phyloP scores from a whole-genome alignment of 2,113 vertebrate species.

The Phyllopteryx taeniolatus region DNA sequence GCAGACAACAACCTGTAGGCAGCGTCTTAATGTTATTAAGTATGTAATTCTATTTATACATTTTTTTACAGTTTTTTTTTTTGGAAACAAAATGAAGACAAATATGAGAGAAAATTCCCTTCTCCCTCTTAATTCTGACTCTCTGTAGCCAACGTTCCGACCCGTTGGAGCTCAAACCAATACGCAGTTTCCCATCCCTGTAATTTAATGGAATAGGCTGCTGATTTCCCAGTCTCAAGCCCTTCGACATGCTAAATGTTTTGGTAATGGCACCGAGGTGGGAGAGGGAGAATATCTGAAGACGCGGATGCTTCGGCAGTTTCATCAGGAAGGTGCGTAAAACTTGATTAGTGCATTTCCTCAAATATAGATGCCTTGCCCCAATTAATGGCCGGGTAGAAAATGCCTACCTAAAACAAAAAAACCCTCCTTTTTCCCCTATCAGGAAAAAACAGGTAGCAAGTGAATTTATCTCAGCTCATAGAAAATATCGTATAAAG shows the following conservation, averaged over 20 bases:
- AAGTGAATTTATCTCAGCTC: too few species aligned
- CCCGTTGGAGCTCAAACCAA: slow-evolving; percentile 3
- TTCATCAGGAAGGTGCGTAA: not conserved
- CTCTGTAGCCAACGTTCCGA: not conserved
- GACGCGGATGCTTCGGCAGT: slow-evolving; percentile 20
- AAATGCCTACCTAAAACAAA: too few species aligned
- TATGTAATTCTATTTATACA: not conserved
- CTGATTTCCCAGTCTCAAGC: not conserved
- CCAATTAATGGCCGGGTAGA: too few species aligned
- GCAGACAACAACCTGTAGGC: slow-evolving; percentile 77
- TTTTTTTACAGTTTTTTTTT: not conserved
- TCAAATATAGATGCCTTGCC: not conserved
- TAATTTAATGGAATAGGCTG: not conserved
- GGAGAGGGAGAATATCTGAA: not conserved
- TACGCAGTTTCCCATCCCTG: not conserved
- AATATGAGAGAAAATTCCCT: not conserved
- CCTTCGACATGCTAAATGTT: not conserved
- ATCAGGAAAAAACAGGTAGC: too few species aligned
- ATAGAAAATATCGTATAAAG: too few species aligned
- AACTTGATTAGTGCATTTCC: slow-evolving; percentile 12
- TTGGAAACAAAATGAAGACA: slow-evolving; percentile 22
- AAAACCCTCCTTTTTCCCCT: too few species aligned
- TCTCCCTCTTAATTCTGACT: not conserved
- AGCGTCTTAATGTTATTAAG: not conserved
- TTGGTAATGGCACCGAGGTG: not conserved